Base-by-base conservation (phyloP, 1,140 invertebrate species). In the Teleogryllus occipitalis region DNA sequence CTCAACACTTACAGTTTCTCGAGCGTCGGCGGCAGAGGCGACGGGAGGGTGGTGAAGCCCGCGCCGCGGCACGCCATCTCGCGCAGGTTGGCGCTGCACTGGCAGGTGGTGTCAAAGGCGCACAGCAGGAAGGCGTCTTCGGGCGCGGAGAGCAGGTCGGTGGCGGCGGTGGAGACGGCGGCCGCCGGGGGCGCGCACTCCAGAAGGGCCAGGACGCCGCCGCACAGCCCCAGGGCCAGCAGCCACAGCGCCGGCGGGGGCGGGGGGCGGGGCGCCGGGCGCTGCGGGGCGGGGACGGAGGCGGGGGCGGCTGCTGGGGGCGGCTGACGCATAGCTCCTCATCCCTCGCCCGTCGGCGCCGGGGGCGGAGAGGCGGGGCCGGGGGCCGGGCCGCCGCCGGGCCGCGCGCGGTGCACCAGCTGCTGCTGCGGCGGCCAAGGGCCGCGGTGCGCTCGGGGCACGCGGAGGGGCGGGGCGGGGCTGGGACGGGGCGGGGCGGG, bases 1-100 rank as follows among this genome's bases (percentile, higher is more conserved):
- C 54, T 18, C 12, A 2, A 7, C 47, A 85, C 86, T 87, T 82
- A 87, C 86, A 87, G 83, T 85, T 87, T 86, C 48, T 81, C 84
- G 75, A 87, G 83, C 75, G 83, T 84, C 75, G 84, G 82, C 10
- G 86, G 86, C 77, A 87, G 80, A 76, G 82, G 82, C 18, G 82
- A 81, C 18, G 86, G 86, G 74, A 87, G 83, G 15, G 83, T 81
- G 7, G 84, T 84, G 81, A 87, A 86, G 18, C 84, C 85, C 21
- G 84, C 86, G 10, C 82, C 82, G 74, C 84, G 84, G 80, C 86
- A 87, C 39, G 83, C 82, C 80, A 86, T 83, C 80, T 87, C 85
- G 76, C 84, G 84, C 78, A 85, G 82, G 80, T 86, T 84, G 27
- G 82, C 78, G 79, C 83, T 85, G 81, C 86, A 87, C 74, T 83